Evolutionary conservation across 2,888 invertebrate species (phyloP), one percentile per base, ranked within the genome.

Genomic region (Eilema griseolum): DNA sequence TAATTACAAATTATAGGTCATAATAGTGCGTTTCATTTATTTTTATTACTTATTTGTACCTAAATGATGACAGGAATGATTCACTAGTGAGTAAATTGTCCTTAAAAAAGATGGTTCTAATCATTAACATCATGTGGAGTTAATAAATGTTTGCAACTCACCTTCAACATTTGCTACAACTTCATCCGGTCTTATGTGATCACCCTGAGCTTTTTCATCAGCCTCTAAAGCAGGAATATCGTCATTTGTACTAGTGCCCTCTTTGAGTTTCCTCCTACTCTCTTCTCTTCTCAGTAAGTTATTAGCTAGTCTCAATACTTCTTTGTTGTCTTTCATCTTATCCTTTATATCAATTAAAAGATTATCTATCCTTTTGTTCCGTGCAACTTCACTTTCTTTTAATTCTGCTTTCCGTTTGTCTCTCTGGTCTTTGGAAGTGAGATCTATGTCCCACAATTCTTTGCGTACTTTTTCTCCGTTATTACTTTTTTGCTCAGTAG

Each of bases 321-420:
- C 94, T 79, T 92, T 89, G 73, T 94, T 95, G 76, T 93, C 93
- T 71, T 92, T 94, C 94, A 94, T 94, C 74, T 92, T 93, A 68
- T 90, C 92, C 83, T 95, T 93, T 46, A 95, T 95, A 67, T 92
- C 89, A 63, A 82, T 82, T n/a, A 95, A 88, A 24, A 95, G 88
- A 70, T 83, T 83, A 69, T 92, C 88, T 41, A 95, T 94, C 52
- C 90, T 88, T 64, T 91, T 87, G 70, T 88, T 92, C 65, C 92
- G 81, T 66, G 91, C 89, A 28, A 83, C 60, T 78, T 93, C 90
- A 72, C 87, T 86, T 61, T 88, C 79, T 72, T 89, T 86, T 2
- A 83, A 85, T 14, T 90, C 88, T 23, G 79, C 76, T 56, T 88
- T 68, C 46, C 86, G 86, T 70, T 86, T 85, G 61, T 86, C 86